phyloP scores from a whole-genome alignment of 2,797 vertebrate species.

The Octomys mimax region DNA sequence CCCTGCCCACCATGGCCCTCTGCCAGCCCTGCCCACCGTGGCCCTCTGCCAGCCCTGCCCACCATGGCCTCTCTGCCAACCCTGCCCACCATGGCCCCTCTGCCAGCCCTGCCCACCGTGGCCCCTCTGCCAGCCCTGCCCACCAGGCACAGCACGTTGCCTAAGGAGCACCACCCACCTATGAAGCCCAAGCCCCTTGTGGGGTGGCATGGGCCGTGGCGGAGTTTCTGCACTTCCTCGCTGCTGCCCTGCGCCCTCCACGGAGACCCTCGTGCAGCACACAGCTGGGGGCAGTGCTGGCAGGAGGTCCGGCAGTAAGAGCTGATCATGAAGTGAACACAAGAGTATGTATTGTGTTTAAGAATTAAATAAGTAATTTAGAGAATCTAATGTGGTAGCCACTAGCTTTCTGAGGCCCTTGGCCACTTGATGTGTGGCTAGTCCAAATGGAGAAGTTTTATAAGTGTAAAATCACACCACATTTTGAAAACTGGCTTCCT shows the following conservation, averaged over 20 bases:
- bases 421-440: neutral
- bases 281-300: neutral
- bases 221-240: neutral
- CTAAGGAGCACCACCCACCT: neutral
- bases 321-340: neutral
- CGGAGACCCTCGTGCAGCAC: neutral
- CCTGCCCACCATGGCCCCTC: neutral
- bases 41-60: neutral
- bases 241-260: too few species aligned
- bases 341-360: neutral
- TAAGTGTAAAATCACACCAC: neutral
- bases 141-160: neutral
- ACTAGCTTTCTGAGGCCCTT: neutral
- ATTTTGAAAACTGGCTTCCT: neutral
- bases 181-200: rapidly evolving
- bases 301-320: neutral
- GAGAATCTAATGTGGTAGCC: neutral
- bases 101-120: neutral
- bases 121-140: neutral
- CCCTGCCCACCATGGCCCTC: neutral
- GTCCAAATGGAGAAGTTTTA: neutral
- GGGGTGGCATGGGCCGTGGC: neutral
- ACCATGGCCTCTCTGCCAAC: neutral
- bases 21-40: neutral
- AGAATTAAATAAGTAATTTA: neutral